Percentiles rank a stretch among this genome's conserved stretches.
Conservation (phyloP, 2,113 vertebrate species). For the Proterorhinus semilunaris region DNA sequence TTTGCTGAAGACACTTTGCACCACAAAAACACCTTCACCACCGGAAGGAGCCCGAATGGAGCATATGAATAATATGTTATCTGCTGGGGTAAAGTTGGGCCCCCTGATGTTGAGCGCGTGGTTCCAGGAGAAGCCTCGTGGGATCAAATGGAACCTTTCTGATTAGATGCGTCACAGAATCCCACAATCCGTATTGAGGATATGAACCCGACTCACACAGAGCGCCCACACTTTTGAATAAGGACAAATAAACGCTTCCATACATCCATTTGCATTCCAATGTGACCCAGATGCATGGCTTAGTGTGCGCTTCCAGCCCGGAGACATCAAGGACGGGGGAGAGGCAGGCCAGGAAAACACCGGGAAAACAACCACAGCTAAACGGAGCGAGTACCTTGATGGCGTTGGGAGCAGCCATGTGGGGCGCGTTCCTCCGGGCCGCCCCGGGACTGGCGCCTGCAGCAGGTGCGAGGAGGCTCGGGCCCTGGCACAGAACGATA, state of each 20-base stretch:
- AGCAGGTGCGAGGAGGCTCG: constrained; percentile 38
- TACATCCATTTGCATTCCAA: constrained; percentile 19
- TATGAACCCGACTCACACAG: neutral
- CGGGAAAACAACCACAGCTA: neutral
- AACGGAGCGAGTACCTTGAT: constrained; percentile 79
- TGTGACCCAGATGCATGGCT: constrained; percentile 30
- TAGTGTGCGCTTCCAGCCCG: constrained; percentile 38
- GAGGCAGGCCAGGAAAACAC: constrained; percentile 18
- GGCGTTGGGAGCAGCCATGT: constrained; percentile 69
- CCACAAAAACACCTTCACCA: too few species aligned
- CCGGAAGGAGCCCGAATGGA: too few species aligned
- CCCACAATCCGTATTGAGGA: neutral
- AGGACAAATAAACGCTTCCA: constrained; percentile 18
- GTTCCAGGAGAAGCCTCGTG: too few species aligned
- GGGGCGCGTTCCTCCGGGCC: constrained; percentile 59
- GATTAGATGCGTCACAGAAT: neutral
- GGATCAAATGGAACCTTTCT: too few species aligned
- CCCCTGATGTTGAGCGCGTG: too few species aligned
- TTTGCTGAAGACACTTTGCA: too few species aligned
- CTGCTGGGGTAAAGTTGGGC: too few species aligned
- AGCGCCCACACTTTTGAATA: constrained; percentile 4
- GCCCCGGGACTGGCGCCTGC: constrained; percentile 22
- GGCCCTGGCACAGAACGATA: constrained; percentile 72
- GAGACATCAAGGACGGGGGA: constrained; percentile 16
- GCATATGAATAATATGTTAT: too few species aligned